Base-by-base conservation (phyloP, 2,888 invertebrate species). In the Psococerastis gibbosa region DNA sequence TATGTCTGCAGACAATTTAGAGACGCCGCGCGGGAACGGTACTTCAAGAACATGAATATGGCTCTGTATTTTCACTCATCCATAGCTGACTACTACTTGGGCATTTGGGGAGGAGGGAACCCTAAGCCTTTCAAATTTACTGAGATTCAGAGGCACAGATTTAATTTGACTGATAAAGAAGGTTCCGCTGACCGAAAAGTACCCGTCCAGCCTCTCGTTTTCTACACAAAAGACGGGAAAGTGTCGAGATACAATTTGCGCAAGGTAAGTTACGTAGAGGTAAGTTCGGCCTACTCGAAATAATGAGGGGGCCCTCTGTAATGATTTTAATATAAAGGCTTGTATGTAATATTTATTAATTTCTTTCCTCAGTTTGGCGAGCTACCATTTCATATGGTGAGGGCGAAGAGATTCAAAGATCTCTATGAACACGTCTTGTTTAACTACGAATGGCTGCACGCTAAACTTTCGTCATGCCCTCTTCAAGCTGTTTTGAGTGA, bases 41-140 rank as follows among this genome's bases (percentile, higher is more conserved):
- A 97, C 63, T 95, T 98, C 65, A 89, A 89, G 61, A 95, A 97
- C 57, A 80, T 91, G 73, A 92, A 92, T 60, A 87, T 92, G 79
- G 85, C 91, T 0, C 81, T 81, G 63, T 91, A 92, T 59, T 94
- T 95, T 58, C 97, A 98, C 59, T 92, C 94, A 0, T 88, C 87
- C 68, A 91, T 95, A 50, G 94, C 97, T 2, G 97, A 98, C 63
- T 98, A 97, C 59, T 98, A 91, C 60, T 66, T 95, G 17, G 95
- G 95, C 1, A 87, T 89, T 45, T 95, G 94, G 92, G 95, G 94
- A 1, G 87, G 89, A 0, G 94, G 94, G 0, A 74, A 69, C 22
- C 83, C 92, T 0, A 97, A 97, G 54, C 95, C 95, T 0, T 95
- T 92, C 56, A 91, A 89, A 55, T 98, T 87, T 56, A 95, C 95